Conservation (phyloP, 2,888 invertebrate genomes). For the Amphiduros pacificus region DNA sequence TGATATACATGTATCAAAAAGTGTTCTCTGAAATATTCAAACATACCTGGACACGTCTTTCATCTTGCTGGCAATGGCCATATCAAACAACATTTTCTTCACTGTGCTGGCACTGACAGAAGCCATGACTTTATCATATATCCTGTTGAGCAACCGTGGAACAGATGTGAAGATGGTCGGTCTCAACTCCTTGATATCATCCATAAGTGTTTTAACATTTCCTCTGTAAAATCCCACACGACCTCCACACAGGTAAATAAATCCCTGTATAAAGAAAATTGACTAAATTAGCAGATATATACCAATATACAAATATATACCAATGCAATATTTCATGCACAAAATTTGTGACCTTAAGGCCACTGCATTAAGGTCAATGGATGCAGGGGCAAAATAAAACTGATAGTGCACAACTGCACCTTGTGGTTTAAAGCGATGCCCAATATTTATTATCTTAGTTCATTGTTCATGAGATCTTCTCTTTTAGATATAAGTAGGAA, state of each 20-base stretch:
- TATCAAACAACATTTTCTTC: conserved; percentile 14
- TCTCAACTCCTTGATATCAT: conserved; percentile 49
- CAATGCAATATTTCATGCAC: no score
- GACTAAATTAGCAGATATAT: no score
- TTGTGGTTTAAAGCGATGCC: no score
- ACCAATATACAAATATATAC: background rate
- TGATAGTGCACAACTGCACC: no score
- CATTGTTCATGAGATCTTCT: no score
- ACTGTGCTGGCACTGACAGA: conserved; percentile 4
- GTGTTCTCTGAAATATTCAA: background rate
- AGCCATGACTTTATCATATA: conserved; percentile 47
- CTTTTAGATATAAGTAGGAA: no score
- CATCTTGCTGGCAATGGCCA: conserved; percentile 10
- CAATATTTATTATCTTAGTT: no score
- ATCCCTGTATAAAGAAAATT: conserved; percentile 68
- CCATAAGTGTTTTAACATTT: conserved; percentile 46
- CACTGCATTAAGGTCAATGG: no score
- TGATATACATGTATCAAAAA: no score
- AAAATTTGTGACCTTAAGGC: no score
- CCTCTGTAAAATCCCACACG: conserved; percentile 55
- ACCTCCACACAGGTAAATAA: conserved; percentile 67
- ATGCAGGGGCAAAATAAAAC: no score
- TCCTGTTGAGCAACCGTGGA: conserved; percentile 54
- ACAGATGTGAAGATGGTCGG: conserved; percentile 57
- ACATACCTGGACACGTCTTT: conserved; percentile 9